phyloP scores from a whole-genome alignment of 1,140 invertebrate species.

The Holcopasites calliopsidis region DNA sequence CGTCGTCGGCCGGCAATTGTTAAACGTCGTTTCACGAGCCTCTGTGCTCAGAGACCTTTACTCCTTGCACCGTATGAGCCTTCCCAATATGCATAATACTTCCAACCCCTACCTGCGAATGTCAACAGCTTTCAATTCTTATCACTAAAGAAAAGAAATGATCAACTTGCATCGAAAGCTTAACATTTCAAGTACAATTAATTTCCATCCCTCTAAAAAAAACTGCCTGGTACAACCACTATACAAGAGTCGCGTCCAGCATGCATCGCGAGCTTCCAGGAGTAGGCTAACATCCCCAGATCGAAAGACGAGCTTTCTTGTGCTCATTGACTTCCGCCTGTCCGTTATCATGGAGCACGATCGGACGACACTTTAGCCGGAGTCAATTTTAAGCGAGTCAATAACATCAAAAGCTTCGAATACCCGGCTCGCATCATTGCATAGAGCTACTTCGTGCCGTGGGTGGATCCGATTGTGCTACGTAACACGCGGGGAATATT shows the following conservation, averaged over 20 bases:
- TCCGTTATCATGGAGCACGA: not conserved
- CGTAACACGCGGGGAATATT: not conserved
- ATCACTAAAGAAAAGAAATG: no score
- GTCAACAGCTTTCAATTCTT: no score
- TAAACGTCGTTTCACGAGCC: slow-evolving; percentile 22
- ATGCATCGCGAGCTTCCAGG: slow-evolving; percentile 71
- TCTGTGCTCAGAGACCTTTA: not conserved
- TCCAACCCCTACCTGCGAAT: not conserved
- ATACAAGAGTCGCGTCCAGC: slow-evolving; percentile 70
- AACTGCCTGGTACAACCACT: no score
- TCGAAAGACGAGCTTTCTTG: slow-evolving; percentile 39
- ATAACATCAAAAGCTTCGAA: slow-evolving; percentile 77
- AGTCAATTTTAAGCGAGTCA: slow-evolving; percentile 70
- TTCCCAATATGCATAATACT: no score
- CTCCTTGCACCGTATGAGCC: not conserved
- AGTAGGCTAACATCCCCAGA: slow-evolving; percentile 71
- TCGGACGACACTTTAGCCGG: slow-evolving; percentile 15
- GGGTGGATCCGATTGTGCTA: not conserved
- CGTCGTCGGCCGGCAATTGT: slow-evolving; percentile 44
- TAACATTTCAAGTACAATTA: no score
- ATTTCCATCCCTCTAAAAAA: no score
- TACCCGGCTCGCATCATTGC: slow-evolving; percentile 71
- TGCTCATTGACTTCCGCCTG: slow-evolving; percentile 46
- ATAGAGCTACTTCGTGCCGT: slow-evolving; percentile 49
- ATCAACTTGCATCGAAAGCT: no score